Evolutionary conservation across 2,797 vertebrate species (phyloP).

Genomic region (Sciurus carolinensis): DNA sequence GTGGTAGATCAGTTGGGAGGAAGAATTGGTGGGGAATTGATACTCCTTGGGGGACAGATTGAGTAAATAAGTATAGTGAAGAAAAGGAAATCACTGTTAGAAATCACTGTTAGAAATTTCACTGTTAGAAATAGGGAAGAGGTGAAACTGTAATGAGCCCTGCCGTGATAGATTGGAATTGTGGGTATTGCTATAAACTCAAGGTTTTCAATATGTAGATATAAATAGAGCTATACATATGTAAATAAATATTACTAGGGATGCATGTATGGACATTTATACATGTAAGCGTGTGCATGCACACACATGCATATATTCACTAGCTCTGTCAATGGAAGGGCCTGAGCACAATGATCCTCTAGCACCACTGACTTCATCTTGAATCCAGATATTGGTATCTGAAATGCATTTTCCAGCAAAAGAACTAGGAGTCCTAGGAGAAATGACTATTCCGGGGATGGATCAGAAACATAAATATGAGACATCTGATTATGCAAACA

Average conservation of each 20-base stretch:
- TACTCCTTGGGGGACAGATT: not conserved
- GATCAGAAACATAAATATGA: not conserved
- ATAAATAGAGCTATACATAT: not conserved
- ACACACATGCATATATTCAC: not conserved
- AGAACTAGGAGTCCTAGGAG: not conserved
- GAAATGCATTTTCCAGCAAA: not conserved
- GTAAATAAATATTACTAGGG: not conserved
- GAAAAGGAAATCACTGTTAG: not conserved
- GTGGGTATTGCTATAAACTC: not conserved
- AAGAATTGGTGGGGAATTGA: not conserved
- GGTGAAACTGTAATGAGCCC: not conserved
- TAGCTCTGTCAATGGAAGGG: not conserved
- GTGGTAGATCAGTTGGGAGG: rapidly evolving
- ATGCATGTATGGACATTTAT: too few relatives aligned
- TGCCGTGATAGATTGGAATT: not conserved
- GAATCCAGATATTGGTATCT: not conserved
- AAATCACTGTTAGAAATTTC: too few relatives aligned
- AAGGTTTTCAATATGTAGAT: not conserved
- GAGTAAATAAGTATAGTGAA: not conserved
- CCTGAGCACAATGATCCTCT: rapidly evolving
- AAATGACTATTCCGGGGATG: not conserved
- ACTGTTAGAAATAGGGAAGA: not conserved
- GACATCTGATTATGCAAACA: not conserved
- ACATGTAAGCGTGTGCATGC: too few relatives aligned
- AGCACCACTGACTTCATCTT: not conserved